These are phyloP conservation scores for Notoglanidium macrostoma DNA, from an alignment of 2,797 vertebrate species.

Conservation along the genomic window DNA sequence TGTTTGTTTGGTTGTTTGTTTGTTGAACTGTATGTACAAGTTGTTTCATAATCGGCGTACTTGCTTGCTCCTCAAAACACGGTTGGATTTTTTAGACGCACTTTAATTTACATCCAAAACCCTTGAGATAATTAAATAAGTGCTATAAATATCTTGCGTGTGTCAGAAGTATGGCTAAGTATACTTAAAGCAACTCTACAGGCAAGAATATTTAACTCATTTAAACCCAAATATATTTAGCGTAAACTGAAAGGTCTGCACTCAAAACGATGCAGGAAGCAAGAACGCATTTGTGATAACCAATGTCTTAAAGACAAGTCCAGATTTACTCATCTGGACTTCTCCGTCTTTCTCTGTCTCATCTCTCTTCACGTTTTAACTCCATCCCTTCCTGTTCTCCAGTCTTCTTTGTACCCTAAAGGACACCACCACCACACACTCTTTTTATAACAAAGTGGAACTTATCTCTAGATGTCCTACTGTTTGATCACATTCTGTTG, in stretches of 20 bases:
- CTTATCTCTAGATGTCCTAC: constrained; percentile 99
- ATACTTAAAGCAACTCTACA: background rate
- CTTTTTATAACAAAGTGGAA: constrained; percentile 87
- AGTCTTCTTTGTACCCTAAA: constrained; percentile 39
- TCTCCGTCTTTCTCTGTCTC: constrained; percentile 64
- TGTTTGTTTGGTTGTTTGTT: background rate
- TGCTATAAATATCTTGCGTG: background rate
- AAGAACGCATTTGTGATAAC: constrained; percentile 36
- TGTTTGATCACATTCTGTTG: constrained; percentile 99
- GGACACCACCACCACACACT: constrained; percentile 72
- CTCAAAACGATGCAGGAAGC: constrained; percentile 14
- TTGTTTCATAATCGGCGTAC: constrained; percentile 25
- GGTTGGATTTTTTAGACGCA: background rate
- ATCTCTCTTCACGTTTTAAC: constrained; percentile 53
- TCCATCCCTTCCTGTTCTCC: constrained; percentile 51
- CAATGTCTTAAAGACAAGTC: constrained; percentile 18
- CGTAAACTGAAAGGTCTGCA: background rate
- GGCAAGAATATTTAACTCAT: background rate
- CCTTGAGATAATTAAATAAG: background rate
- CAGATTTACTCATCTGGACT: constrained; percentile 3
- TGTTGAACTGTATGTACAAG: background rate
- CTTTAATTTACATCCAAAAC: background rate
- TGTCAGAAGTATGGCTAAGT: background rate
- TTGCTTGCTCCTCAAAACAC: constrained; percentile 27
- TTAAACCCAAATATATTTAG: background rate